These are phyloP conservation scores for cat (Felis catus) DNA, from an alignment of 2,113 vertebrate genomes.

Conservation along the genomic window DNA sequence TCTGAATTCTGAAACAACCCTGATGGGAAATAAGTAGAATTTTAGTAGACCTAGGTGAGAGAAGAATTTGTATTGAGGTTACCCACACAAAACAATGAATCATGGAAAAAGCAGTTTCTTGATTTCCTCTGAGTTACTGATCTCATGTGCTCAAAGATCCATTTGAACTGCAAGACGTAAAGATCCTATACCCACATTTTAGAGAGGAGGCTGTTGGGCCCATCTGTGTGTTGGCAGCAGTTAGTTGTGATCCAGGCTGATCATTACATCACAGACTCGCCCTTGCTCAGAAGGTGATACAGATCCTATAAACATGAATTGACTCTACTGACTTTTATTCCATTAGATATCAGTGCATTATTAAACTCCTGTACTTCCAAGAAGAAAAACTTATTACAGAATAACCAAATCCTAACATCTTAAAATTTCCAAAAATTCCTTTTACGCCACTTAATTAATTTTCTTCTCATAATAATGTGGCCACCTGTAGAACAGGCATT, in stretches of 20 bases:
- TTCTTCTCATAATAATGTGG: not conserved
- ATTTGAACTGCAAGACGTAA: not conserved
- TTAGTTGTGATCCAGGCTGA: not conserved
- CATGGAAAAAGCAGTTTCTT: not conserved
- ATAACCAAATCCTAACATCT: not conserved
- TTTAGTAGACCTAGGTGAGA: not conserved
- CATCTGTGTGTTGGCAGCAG: not conserved
- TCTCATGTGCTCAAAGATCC: not conserved
- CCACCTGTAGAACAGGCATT: not conserved
- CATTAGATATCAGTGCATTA: not conserved
- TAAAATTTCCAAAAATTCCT: not conserved
- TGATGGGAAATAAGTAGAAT: not conserved
- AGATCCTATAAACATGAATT: not conserved
- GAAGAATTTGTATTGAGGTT: not conserved
- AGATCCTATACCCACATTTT: not conserved
- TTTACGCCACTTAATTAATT: not conserved
- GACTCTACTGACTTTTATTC: not conserved
- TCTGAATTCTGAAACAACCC: not conserved
- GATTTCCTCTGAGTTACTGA: not conserved
- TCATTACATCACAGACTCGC: not conserved
- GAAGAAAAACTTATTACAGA: not conserved
- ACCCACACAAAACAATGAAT: not conserved
- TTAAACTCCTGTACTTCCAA: not conserved
- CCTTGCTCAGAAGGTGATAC: not conserved
- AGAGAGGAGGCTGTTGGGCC: not conserved